phyloP scores from a whole-genome alignment of 2,888 invertebrate species.

The Eupithecia tripunctaria region DNA sequence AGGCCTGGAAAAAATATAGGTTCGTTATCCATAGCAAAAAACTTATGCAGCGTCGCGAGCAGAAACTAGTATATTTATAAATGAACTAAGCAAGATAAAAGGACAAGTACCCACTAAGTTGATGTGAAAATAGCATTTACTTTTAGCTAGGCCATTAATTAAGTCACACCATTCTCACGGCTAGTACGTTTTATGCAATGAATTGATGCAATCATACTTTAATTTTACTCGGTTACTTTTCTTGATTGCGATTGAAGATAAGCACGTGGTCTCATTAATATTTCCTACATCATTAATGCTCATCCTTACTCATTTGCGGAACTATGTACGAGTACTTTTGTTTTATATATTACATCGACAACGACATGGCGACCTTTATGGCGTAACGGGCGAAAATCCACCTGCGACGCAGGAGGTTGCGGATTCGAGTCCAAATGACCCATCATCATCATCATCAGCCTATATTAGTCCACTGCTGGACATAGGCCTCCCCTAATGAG shows the following conservation, averaged over 20 bases:
- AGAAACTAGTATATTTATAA: too few species aligned
- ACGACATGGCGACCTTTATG: not conserved
- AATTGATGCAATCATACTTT: conserved; percentile 27
- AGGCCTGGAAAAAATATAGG: too few species aligned
- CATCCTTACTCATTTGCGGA: too few species aligned
- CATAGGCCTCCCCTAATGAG: too few species aligned
- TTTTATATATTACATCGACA: not conserved
- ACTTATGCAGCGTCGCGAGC: too few species aligned
- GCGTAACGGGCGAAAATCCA: not conserved
- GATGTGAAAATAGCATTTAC: conserved; percentile 20
- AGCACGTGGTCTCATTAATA: conserved; percentile 1
- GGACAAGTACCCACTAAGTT: not conserved
- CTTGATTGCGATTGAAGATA: conserved; percentile 4
- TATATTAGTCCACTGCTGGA: too few species aligned
- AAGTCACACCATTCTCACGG: conserved; percentile 57
- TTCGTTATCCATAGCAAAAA: too few species aligned
- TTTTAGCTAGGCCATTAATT: conserved; percentile 50
- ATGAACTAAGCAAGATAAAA: not conserved
- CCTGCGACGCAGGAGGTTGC: not conserved
- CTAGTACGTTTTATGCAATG: conserved; percentile 43
- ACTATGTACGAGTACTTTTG: too few species aligned
- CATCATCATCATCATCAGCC: too few species aligned
- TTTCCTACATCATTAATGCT: not conserved
- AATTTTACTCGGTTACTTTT: conserved; percentile 7
- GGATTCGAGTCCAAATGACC: not conserved